Conservation (phyloP, 92 coral and sea anemone species). For the Porites rus region DNA sequence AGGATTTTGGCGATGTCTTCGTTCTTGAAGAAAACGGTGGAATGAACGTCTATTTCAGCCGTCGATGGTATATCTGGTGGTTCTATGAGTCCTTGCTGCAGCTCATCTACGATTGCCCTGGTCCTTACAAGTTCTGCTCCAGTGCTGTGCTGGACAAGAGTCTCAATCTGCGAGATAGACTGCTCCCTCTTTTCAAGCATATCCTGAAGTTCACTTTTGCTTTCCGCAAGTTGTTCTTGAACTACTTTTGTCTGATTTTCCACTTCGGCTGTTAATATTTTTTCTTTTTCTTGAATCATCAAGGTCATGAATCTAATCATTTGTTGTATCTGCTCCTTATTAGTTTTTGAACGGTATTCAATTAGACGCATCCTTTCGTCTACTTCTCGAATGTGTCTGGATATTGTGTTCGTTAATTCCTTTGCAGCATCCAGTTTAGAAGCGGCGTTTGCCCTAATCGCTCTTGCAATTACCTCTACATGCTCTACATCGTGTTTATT, state of each 20-base stretch:
- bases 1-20: neutral
- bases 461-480: conserved; percentile 3
- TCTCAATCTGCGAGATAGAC: neutral
- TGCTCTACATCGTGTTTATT: conserved; percentile 25
- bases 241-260: conserved; percentile 11
- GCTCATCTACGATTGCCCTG: neutral
- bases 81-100: neutral
- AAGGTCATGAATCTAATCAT: neutral
- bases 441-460: neutral
- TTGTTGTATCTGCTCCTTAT: neutral
- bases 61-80: neutral
- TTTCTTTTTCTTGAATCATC: neutral
- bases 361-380: neutral
- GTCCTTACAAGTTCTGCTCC: neutral
- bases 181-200: neutral
- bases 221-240: neutral
- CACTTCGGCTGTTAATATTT: neutral
- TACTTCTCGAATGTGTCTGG: neutral
- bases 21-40: neutral
- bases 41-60: neutral
- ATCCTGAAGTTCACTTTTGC: neutral
- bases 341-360: neutral
- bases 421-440: neutral
- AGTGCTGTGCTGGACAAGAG: neutral
- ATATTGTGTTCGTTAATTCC: neutral